phyloP scores from a whole-genome alignment of 2,113 vertebrate species.

The Xenopus tropicalis region DNA sequence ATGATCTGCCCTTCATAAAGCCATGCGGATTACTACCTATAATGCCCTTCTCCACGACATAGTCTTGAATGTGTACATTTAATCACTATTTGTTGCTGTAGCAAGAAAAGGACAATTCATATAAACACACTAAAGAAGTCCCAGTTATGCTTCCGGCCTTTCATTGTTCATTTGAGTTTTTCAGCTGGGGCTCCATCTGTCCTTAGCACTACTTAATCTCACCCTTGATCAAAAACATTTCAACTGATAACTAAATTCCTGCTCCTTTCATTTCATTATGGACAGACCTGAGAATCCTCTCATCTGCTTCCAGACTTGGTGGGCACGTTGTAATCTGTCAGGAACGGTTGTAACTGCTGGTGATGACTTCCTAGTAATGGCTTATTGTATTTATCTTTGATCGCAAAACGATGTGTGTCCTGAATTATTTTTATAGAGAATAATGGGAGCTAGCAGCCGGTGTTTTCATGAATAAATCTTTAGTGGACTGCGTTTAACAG shows the following conservation, averaged over 20 bases:
- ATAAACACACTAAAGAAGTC: neutral
- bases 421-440: too few relatives aligned
- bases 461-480: too few relatives aligned
- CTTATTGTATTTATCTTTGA: neutral
- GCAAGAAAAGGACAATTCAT: neutral
- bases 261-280: slow-evolving; percentile 25
- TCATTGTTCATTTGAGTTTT: slow-evolving; percentile 20
- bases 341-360: neutral
- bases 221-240: slow-evolving; percentile 25
- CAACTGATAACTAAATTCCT: slow-evolving; percentile 1
- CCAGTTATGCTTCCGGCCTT: neutral
- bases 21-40: too few relatives aligned
- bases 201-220: slow-evolving; percentile 34
- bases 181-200: neutral
- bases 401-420: neutral
- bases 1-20: too few relatives aligned
- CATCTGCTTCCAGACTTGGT: slow-evolving; percentile 6
- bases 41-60: too few relatives aligned
- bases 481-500: too few relatives aligned
- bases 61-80: too few relatives aligned
- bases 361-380: neutral
- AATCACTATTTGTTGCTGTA: neutral
- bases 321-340: slow-evolving; percentile 7
- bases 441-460: too few relatives aligned
- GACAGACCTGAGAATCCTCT: slow-evolving; percentile 9